Percentiles rank a stretch among this genome's conserved stretches.
These are phyloP conservation scores for Ophonus ardosiacus DNA, from an alignment of 2,888 invertebrate genomes.

Conservation along the genomic window DNA sequence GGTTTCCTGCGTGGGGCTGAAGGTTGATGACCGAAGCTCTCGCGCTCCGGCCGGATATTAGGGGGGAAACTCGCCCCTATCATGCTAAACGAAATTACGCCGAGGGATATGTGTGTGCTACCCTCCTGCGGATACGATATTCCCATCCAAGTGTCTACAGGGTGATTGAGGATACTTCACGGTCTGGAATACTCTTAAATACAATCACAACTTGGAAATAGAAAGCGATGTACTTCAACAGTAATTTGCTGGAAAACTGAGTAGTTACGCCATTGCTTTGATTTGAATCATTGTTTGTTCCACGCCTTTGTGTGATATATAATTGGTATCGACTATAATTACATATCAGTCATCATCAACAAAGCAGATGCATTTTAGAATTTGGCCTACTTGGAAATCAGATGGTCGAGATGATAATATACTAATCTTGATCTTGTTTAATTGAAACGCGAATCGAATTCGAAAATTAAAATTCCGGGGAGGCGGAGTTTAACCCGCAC, in stretches of 20 bases:
- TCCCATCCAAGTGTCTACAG: constrained; percentile 16
- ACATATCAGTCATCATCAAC: too few species aligned
- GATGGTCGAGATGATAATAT: too few species aligned
- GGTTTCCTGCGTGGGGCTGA: background rate
- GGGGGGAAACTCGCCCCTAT: constrained; percentile 21
- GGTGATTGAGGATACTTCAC: constrained; percentile 39
- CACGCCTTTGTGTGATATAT: too few species aligned
- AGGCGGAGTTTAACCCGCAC: too few species aligned
- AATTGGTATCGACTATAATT: too few species aligned
- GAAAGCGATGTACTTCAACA: background rate
- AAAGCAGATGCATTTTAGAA: too few species aligned
- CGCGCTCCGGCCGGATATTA: background rate
- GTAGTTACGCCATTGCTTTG: background rate
- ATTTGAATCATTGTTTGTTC: too few species aligned
- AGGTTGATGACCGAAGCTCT: constrained; percentile 8
- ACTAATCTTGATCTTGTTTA: too few species aligned
- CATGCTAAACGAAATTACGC: constrained; percentile 29
- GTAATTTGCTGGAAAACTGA: background rate
- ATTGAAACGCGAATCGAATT: too few species aligned
- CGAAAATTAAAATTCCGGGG: too few species aligned
- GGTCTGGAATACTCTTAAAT: constrained; percentile 5
- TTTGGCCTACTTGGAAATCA: too few species aligned
- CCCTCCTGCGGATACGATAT: background rate
- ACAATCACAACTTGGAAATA: background rate
- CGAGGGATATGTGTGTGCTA: constrained; percentile 3